Percentiles rank a stretch among this genome's conserved stretches.
Conservation (phyloP, 2,797 vertebrate genomes). For the Sylvilagus floridanus region DNA sequence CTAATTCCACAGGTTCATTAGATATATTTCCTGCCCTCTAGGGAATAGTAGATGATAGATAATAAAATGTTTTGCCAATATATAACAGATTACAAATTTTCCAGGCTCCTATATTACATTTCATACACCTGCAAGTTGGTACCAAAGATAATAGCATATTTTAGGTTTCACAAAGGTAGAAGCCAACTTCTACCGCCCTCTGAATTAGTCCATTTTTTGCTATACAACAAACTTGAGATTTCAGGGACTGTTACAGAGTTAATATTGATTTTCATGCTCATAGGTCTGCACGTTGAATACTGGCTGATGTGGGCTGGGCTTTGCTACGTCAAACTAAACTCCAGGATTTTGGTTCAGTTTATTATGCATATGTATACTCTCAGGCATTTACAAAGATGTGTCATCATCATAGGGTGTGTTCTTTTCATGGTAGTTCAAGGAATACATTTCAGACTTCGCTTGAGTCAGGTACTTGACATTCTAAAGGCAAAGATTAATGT, state of each 20-base stretch:
- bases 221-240: not conserved
- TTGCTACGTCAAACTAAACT: not conserved
- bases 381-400: not conserved
- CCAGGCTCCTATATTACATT: not conserved
- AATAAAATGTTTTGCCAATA: not conserved
- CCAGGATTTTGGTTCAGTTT: not conserved
- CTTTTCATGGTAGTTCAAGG: not conserved
- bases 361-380: conserved; percentile 24
- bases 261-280: not conserved
- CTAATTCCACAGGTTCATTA: not conserved
- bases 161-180: not conserved
- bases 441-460: not conserved
- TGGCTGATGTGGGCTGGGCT: not conserved
- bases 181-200: not conserved
- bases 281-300: not conserved
- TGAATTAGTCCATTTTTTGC: not conserved
- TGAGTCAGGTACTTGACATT: not conserved
- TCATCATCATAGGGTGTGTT: not conserved
- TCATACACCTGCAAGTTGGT: not conserved
- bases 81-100: not conserved
- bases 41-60: not conserved
- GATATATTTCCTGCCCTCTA: not conserved
- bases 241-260: not conserved
- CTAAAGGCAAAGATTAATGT: not conserved
- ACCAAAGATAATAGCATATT: not conserved